Conservation (phyloP, 2,888 invertebrate genomes). For the Listrodromus nycthemerus region DNA sequence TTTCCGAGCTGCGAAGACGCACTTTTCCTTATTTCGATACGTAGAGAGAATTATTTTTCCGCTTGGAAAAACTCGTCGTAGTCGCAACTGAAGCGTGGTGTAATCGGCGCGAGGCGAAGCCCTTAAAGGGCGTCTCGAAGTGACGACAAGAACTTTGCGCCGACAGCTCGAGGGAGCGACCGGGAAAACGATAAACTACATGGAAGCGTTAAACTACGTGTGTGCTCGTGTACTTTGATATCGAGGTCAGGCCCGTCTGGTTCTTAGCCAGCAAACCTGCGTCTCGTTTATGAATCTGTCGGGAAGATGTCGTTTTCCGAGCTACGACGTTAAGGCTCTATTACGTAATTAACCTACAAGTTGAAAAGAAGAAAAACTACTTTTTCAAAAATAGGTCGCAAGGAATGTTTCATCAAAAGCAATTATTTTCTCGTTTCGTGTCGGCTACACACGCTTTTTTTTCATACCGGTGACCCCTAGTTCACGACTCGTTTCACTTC, state of each 20-base stretch:
- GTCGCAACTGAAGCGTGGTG: conserved; percentile 51
- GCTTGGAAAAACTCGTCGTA: conserved; percentile 37
- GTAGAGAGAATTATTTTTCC: conserved; percentile 63
- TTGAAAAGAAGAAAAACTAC: not conserved
- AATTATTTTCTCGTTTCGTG: not conserved
- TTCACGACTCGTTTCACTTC: not conserved
- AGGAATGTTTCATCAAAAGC: not conserved
- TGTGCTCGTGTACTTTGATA: not conserved
- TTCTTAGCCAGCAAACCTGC: not conserved
- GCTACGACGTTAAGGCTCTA: conserved; percentile 14
- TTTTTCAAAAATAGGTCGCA: too few species aligned
- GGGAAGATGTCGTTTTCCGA: conserved; percentile 18
- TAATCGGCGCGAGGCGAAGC: conserved; percentile 53
- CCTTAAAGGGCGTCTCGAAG: conserved; percentile 19
- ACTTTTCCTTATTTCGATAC: conserved; percentile 45
- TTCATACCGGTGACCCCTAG: not conserved
- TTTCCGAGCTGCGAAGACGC: conserved; percentile 26
- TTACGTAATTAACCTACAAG: not conserved
- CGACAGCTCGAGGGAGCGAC: conserved; percentile 18
- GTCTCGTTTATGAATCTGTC: conserved; percentile 26
- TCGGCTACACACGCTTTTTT: not conserved
- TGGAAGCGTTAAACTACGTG: conserved; percentile 15
- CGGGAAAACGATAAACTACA: not conserved
- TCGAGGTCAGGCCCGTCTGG: not conserved
- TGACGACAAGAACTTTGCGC: conserved; percentile 58